Evolutionary conservation across 1,140 invertebrate species (phyloP).

Genomic region (Portunus trituberculatus): DNA sequence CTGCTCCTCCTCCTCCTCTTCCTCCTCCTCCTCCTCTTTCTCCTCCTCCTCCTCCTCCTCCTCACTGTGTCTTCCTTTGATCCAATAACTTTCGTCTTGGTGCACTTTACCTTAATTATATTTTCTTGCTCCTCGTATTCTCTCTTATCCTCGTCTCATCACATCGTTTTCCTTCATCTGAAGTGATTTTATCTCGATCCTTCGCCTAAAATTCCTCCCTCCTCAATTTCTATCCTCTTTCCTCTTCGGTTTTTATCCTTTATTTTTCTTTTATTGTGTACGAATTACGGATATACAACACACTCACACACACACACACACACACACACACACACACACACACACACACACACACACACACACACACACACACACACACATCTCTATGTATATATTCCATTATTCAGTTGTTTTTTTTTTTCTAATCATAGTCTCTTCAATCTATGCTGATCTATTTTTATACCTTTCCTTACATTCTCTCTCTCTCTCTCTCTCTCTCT

Average conservation of each 20-base stretch:
- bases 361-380: too few relatives aligned
- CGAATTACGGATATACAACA: too few relatives aligned
- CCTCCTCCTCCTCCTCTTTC: not conserved
- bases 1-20: constrained; percentile 1
- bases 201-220: not conserved
- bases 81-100: not conserved
- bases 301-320: too few relatives aligned
- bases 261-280: too few relatives aligned
- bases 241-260: not conserved
- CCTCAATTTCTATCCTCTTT: not conserved
- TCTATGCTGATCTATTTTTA: not conserved
- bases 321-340: too few relatives aligned
- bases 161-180: not conserved
- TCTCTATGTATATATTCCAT: too few relatives aligned
- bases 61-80: not conserved
- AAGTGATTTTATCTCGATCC: not conserved
- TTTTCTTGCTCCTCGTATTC: not conserved
- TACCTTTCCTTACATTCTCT: not conserved
- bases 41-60: not conserved
- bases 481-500: not conserved
- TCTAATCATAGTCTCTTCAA: too few relatives aligned
- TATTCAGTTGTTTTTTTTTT: too few relatives aligned
- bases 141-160: not conserved
- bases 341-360: too few relatives aligned
- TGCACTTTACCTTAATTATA: constrained; percentile 23